These are phyloP conservation scores for Dicaeum eximium DNA, from an alignment of 2,113 vertebrate genomes.

Conservation along the genomic window DNA sequence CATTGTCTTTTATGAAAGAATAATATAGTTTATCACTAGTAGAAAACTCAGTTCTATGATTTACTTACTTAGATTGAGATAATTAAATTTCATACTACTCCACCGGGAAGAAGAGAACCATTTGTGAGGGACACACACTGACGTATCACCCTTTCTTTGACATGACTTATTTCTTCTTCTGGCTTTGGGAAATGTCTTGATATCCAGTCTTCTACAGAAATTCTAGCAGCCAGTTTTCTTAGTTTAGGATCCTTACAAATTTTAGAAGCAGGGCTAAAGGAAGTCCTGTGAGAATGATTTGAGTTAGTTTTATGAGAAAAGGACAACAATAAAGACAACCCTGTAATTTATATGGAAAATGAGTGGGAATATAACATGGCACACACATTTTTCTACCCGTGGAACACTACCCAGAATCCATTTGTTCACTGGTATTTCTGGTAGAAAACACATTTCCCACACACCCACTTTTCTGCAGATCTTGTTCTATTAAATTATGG, in stretches of 20 bases:
- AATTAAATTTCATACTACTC: neutral
- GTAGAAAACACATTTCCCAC: neutral
- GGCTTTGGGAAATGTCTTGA: neutral
- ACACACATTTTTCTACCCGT: neutral
- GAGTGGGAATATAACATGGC: neutral
- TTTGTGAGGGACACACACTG: neutral
- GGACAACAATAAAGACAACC: neutral
- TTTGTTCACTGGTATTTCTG: neutral
- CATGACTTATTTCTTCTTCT: neutral
- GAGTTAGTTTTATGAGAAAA: neutral
- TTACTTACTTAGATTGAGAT: neutral
- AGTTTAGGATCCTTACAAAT: neutral
- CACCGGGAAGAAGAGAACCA: neutral
- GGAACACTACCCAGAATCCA: neutral
- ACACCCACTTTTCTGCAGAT: neutral
- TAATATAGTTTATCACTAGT: neutral
- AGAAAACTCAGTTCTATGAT: neutral
- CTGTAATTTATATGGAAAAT: fast-evolving
- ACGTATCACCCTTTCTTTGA: neutral
- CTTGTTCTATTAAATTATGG: neutral
- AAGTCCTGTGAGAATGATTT: neutral
- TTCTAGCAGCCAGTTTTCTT: neutral
- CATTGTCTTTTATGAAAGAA: neutral
- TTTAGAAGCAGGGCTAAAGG: neutral
- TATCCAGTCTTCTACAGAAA: neutral